phyloP scores from a whole-genome alignment of 2,797 vertebrate species.

The Phataginus tricuspis region DNA sequence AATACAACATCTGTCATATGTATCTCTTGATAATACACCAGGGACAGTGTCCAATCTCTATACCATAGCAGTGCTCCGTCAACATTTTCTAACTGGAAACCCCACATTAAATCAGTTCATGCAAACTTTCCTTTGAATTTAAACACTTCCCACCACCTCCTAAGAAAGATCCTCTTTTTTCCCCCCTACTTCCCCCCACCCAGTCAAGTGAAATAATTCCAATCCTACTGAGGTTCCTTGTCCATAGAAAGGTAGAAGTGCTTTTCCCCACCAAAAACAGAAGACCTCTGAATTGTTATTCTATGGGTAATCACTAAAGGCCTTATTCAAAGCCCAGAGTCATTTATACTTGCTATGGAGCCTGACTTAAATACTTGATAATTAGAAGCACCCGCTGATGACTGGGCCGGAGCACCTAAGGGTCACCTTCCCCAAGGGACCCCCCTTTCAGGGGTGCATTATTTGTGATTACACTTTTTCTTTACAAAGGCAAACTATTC shows the following conservation, averaged over 20 bases:
- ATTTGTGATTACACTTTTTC: constrained; percentile 57
- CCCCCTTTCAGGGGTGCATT: constrained; percentile 35
- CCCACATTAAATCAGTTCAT: background rate
- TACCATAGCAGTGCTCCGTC: background rate
- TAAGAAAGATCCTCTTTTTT: background rate
- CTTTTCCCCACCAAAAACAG: constrained; percentile 54
- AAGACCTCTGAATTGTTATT: constrained; percentile 70
- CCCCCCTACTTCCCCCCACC: background rate
- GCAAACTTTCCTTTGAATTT: constrained; percentile 20
- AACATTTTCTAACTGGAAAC: background rate
- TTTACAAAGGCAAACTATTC: background rate
- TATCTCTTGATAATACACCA: background rate
- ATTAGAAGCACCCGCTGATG: constrained; percentile 74
- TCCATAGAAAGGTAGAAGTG: background rate
- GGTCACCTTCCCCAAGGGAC: constrained; percentile 16
- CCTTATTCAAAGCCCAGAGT: constrained; percentile 72
- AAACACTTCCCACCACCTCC: background rate
- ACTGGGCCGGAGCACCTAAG: constrained; percentile 20
- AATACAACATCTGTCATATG: background rate
- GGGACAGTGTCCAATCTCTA: background rate
- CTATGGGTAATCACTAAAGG: constrained; percentile 60
- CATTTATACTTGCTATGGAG: constrained; percentile 62
- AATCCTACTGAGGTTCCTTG: background rate
- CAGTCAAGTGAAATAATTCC: background rate
- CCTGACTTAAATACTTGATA: constrained; percentile 77